phyloP scores from a whole-genome alignment of 2,797 vertebrate genomes.

The Etheostoma nigrum region DNA sequence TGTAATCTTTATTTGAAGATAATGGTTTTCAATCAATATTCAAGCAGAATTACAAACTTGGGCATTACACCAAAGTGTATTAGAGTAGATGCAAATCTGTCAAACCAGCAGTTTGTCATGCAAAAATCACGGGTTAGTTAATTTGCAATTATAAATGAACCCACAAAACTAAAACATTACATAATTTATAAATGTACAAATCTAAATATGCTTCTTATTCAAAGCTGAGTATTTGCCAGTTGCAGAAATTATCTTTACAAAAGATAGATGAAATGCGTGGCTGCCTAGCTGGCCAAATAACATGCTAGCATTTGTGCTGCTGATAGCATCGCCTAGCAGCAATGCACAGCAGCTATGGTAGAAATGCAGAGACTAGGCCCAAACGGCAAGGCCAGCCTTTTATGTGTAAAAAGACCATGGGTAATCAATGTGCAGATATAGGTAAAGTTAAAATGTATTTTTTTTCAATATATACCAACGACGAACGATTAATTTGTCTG shows the following conservation, averaged over 20 bases:
- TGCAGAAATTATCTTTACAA: slow-evolving; percentile 35
- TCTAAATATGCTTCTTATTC: background rate
- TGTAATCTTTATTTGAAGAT: background rate
- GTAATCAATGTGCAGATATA: background rate
- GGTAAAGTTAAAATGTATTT: background rate
- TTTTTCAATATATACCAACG: slow-evolving; percentile 2
- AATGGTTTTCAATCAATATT: background rate
- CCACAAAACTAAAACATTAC: background rate
- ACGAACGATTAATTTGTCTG: slow-evolving; percentile 17
- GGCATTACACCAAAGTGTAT: slow-evolving; percentile 14
- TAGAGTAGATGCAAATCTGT: slow-evolving; percentile 47
- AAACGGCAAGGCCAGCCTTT: slow-evolving; percentile 44
- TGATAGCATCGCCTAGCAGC: slow-evolving; percentile 67
- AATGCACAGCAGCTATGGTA: slow-evolving; percentile 48
- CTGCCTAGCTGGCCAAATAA: slow-evolving; percentile 45
- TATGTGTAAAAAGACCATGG: slow-evolving; percentile 24
- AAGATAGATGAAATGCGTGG: slow-evolving; percentile 64
- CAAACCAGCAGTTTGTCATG: slow-evolving; percentile 40
- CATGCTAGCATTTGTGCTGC: slow-evolving; percentile 68
- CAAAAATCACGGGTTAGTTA: slow-evolving; percentile 40
- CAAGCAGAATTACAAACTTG: slow-evolving; percentile 14
- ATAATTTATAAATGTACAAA: background rate
- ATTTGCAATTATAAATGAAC: slow-evolving; percentile 46
- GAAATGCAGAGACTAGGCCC: slow-evolving; percentile 70
- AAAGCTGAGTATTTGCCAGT: background rate